phyloP scores from a whole-genome alignment of 2,113 vertebrate genomes.

The Petrocephalus microphthalmus region DNA sequence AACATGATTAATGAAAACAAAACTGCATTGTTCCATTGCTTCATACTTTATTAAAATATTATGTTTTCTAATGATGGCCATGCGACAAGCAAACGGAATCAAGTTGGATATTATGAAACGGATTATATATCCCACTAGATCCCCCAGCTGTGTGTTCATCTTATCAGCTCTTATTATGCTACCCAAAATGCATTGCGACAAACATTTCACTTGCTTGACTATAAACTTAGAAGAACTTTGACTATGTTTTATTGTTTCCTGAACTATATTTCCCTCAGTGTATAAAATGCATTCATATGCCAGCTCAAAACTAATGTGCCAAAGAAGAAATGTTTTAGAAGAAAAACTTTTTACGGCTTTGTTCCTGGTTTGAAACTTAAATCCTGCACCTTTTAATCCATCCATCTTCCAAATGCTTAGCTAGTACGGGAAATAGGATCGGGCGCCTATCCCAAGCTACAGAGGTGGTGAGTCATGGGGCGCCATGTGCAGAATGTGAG shows the following conservation, averaged over 20 bases:
- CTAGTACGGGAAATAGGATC: too few relatives aligned
- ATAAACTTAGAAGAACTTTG: background rate
- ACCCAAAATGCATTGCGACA: background rate
- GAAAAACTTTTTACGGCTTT: background rate
- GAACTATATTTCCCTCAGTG: background rate
- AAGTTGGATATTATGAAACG: background rate
- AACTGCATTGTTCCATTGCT: background rate
- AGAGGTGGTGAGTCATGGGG: too few relatives aligned
- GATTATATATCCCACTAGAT: background rate
- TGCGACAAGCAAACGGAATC: background rate
- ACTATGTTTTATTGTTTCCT: background rate
- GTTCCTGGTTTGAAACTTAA: too few relatives aligned
- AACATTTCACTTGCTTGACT: background rate
- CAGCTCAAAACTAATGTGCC: background rate
- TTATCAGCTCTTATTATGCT: background rate
- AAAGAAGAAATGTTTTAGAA: background rate
- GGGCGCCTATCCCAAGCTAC: too few relatives aligned
- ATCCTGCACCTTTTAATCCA: too few relatives aligned
- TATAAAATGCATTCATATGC: background rate
- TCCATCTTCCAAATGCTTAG: too few relatives aligned
- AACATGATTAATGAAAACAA: slow-evolving; percentile 8
- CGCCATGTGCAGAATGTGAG: too few relatives aligned
- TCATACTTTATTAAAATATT: background rate
- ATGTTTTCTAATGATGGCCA: background rate
- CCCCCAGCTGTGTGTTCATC: background rate